Evolutionary conservation across 2,888 invertebrate species (phyloP), one percentile per base, ranked within the genome.

Genomic region (Ametastegia equiseti): DNA sequence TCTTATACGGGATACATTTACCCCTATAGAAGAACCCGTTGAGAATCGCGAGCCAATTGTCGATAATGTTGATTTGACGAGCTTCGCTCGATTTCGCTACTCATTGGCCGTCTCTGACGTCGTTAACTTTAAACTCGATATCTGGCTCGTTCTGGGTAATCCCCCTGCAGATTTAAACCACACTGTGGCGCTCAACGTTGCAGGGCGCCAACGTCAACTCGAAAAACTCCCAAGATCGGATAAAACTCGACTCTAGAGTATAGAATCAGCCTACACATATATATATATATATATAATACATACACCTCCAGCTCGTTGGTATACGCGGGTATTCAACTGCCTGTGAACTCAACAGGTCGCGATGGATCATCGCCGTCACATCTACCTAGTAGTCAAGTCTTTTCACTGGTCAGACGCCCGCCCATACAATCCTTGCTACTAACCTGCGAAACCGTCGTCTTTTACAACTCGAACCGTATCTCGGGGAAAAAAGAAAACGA

Each of bases 31-130:
- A 73, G 27, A 45, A 50, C 30, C 50, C 73, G 36, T n/a, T 19
- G 63, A 78, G 75, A 63, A 78, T 63, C 42, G 42, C 27, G 23
- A 57, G 27, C 4, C 60, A 15, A 19, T 45, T 78, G 15, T 39
- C 63, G 60, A 63, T 78, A 78, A 78, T 78, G 78, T 78, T 78
- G 57, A 78, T 78, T 78, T 63, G 78, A 78, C 78, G 60, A 78
- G 78, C 60, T 60, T 0, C 63, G 75, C 75, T 63, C 60, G 60
- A 60, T 78, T 63, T 78, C 39, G 60, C 60, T 45, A 78, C 60
- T 78, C 63, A 75, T 54, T 54, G 75, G 13, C 54, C 33, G 57
- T 75, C 54, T 75, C 57, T 75, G 23, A 78, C 60, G 60, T 78
- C 78, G 78, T 78, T 78, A 78, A 63, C 78, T 54, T 63, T 39